phyloP scores from a whole-genome alignment of 2,888 invertebrate species.

The Amiota mariae region DNA sequence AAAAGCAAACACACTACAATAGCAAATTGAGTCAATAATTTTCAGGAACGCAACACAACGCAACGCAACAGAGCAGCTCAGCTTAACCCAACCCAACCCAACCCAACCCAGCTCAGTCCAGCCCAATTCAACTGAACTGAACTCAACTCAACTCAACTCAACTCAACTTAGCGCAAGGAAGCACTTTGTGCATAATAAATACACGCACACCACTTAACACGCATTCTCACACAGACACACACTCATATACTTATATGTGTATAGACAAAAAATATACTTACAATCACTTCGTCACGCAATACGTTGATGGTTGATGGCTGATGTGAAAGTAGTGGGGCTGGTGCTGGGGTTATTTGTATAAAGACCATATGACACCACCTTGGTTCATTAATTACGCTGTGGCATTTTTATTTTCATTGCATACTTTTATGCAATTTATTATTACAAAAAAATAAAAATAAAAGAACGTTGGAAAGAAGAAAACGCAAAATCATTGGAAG shows the following conservation, averaged over 20 bases:
- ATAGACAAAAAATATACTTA: slow-evolving; percentile 9
- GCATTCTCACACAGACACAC: slow-evolving; percentile 62
- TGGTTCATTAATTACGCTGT: slow-evolving; percentile 66
- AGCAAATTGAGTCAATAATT: slow-evolving; percentile 66
- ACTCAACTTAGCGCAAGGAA: slow-evolving; percentile 37
- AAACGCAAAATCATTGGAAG: slow-evolving; percentile 39
- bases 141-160: background rate
- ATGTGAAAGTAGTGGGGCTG: background rate
- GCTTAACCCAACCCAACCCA: background rate
- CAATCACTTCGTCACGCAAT: no score
- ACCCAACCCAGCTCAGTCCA: slow-evolving; percentile 42
- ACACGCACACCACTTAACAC: slow-evolving; percentile 67
- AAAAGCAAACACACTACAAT: background rate
- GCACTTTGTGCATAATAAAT: slow-evolving; percentile 68
- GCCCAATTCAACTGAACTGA: slow-evolving; percentile 32
- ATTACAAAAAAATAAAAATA: slow-evolving; percentile 49
- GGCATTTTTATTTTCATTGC: slow-evolving; percentile 67
- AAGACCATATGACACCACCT: slow-evolving; percentile 65
- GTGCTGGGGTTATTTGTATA: slow-evolving; percentile 43
- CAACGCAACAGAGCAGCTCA: slow-evolving; percentile 24
- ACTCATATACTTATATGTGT: slow-evolving; percentile 22
- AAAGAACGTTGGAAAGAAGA: no score
- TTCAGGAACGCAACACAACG: slow-evolving; percentile 29
- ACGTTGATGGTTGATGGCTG: no score
- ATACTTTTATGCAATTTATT: slow-evolving; percentile 66